Percentiles rank a stretch among this genome's conserved stretches.
Conservation (phyloP, 2,888 invertebrate species). For the Campopleginae sp. region DNA sequence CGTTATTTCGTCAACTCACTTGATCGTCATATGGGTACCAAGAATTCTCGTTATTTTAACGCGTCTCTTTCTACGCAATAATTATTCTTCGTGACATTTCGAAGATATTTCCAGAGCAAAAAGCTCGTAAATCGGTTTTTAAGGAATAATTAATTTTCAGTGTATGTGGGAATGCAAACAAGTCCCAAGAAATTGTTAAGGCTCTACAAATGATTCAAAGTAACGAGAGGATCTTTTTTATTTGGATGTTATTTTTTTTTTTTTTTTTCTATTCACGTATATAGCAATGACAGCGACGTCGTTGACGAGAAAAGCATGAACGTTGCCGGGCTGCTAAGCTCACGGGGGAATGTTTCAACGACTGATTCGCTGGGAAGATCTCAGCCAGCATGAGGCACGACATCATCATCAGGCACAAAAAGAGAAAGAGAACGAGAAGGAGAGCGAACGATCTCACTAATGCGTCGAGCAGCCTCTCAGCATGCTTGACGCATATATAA, state of each 20-base stretch:
- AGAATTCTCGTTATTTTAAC: background rate
- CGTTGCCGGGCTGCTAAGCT: slow-evolving; percentile 61
- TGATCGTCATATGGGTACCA: background rate
- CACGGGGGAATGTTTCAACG: slow-evolving; percentile 64
- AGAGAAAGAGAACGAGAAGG: slow-evolving; percentile 17
- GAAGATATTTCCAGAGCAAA: slow-evolving; percentile 5
- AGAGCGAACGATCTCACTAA: slow-evolving; percentile 56
- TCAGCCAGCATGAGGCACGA: slow-evolving; percentile 56
- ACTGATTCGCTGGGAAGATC: slow-evolving; percentile 71
- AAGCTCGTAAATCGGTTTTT: background rate
- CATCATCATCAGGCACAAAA: slow-evolving; percentile 35
- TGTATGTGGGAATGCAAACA: slow-evolving; percentile 14
- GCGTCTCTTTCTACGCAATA: background rate
- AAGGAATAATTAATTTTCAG: slow-evolving; percentile 34
- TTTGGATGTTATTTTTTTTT: slow-evolving; percentile 35
- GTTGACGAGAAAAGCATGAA: slow-evolving; percentile 46
- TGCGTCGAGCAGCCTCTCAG: slow-evolving; percentile 69
- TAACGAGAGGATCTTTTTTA: slow-evolving; percentile 50
- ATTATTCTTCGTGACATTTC: slow-evolving; percentile 27
- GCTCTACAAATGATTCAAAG: slow-evolving; percentile 50
- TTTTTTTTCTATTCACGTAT: slow-evolving; percentile 38
- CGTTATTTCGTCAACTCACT: background rate
- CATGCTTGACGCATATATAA: slow-evolving; percentile 68
- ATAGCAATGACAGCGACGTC: slow-evolving; percentile 33
- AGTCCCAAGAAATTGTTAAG: slow-evolving; percentile 25